A percentile compares a stretch with the other conserved stretches of the same genome.
phyloP scores from a whole-genome alignment of 2,797 vertebrate species.

The Falco peregrinus region DNA sequence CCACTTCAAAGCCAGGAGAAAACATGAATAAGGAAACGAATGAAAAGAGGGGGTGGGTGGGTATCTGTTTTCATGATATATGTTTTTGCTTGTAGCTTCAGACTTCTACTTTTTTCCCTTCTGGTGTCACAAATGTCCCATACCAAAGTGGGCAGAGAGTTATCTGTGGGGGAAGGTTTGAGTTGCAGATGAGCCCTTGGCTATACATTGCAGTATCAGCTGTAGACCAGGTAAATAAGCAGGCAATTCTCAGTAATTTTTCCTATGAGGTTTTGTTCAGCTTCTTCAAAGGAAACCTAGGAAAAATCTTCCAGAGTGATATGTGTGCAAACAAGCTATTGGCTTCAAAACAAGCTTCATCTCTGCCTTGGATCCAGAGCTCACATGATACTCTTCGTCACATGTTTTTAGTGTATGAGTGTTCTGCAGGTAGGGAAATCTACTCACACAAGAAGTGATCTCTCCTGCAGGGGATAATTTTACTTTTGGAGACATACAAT shows the following conservation, averaged over 20 bases:
- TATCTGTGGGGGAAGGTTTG: background rate
- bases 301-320: background rate
- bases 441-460: background rate
- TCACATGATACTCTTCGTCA: background rate
- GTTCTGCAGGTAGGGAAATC: background rate
- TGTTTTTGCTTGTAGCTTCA: background rate
- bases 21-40: background rate
- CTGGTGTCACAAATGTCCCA: background rate
- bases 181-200: background rate
- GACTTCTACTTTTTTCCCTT: background rate
- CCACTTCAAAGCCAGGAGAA: background rate
- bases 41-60: background rate
- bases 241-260: background rate
- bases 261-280: background rate
- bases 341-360: background rate
- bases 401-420: background rate
- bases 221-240: background rate
- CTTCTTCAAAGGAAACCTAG: background rate
- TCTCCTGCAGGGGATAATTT: slow-evolving; percentile 13
- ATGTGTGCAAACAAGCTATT: background rate
- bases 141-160: background rate
- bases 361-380: background rate
- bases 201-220: background rate
- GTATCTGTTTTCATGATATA: background rate
- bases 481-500: background rate